Evolutionary conservation across 2,888 invertebrate species (phyloP), one percentile per base, ranked within the genome.

Genomic region (Galerucella nymphaeae): DNA sequence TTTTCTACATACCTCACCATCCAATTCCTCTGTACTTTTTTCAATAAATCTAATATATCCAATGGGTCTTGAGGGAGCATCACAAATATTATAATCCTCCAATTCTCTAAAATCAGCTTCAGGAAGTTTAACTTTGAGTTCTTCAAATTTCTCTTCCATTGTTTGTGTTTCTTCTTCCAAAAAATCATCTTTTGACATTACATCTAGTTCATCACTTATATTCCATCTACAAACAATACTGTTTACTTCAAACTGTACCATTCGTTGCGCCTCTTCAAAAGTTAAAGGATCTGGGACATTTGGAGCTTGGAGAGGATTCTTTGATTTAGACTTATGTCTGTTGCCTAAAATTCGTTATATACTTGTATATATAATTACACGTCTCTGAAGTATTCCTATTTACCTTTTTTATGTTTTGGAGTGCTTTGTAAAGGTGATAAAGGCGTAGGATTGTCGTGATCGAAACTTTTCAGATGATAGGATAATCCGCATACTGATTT

Each of bases 1-100:
- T 38, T 38, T 38, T 9, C 8, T 38, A 38, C 30, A 68, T 79
- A 84, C 85, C 82, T 93, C 96, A 72, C 97, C 96, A 84, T 98
- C 98, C 38, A 98, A 87, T 84, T 98, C 98, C 85, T 98, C 98
- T 0, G 93, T 92, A 10, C 96, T 95, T 83, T 96, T 96, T 84
- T 98, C 98, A 83, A 98, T 97, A 84, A 96, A 98, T 73, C 96
- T 90, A 70, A 97, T 97, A 83, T 96, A 96, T 0, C 96, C 95
- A 86, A 95, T 93, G 0, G 96, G 95, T 62, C 96, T 89, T 0
- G 93, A 88, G 62, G 96, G 94, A 0, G 96, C 96, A 87, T 95
- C 94, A 80, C 92, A 90, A 66, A 95, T 93, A 81, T 92, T 90
- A 85, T 95, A 96, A 84, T 93, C 92, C 10, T 93, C 91, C 64